These are phyloP conservation scores for Triops longicaudatus DNA, from an alignment of 1,140 invertebrate genomes.

Conservation along the genomic window DNA sequence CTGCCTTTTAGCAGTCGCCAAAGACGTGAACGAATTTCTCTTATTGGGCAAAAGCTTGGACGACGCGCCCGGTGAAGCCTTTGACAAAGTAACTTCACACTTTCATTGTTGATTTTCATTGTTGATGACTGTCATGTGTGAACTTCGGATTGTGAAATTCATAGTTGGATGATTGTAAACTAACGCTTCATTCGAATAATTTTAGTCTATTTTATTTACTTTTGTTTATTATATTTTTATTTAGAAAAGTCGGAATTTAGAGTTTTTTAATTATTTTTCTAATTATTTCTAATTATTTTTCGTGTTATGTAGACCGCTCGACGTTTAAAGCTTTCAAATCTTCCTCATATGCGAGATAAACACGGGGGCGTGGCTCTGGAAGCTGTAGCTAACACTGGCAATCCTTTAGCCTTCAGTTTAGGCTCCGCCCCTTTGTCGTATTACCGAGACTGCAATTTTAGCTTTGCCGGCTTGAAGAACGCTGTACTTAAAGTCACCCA, in stretches of 20 bases:
- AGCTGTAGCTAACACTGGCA: conserved; percentile 58
- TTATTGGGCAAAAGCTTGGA: conserved; percentile 69
- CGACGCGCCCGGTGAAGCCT: conserved; percentile 80
- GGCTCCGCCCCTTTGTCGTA: conserved; percentile 46
- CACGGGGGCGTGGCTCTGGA: conserved; percentile 82
- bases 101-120: conserved; percentile 25
- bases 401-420: conserved; percentile 60
- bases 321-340: conserved; percentile 69
- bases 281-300: too few species aligned
- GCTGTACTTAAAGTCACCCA: conserved; percentile 45
- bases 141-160: too few species aligned
- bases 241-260: too few species aligned
- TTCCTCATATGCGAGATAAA: conserved; percentile 59
- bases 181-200: too few species aligned
- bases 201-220: background rate
- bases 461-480: conserved; percentile 66
- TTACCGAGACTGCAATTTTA: conserved; percentile 70
- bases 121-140: background rate
- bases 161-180: too few species aligned
- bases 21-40: conserved; percentile 64
- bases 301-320: conserved; percentile 55
- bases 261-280: too few species aligned
- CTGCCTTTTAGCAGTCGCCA: conserved; percentile 68
- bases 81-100: conserved; percentile 63
- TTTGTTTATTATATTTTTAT: background rate